These are phyloP conservation scores for Psittacula echo DNA, from an alignment of 2,797 vertebrate species.

Conservation along the genomic window DNA sequence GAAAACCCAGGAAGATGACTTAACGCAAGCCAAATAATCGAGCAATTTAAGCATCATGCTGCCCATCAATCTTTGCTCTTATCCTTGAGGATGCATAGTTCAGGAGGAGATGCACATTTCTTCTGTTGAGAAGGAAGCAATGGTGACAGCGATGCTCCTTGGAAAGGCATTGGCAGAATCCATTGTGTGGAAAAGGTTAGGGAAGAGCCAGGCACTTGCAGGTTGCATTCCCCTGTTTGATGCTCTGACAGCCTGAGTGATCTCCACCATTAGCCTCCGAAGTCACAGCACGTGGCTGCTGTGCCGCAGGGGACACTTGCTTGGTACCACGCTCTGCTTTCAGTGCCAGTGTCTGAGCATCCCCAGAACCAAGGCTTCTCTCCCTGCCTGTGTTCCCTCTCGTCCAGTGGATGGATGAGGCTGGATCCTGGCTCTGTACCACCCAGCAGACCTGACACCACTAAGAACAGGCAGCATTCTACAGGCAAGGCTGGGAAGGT, in stretches of 20 bases:
- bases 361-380: background rate
- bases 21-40: background rate
- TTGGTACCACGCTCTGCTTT: background rate
- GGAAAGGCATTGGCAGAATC: background rate
- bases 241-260: background rate
- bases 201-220: background rate
- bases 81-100: background rate
- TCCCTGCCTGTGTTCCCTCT: background rate
- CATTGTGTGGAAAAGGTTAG: rapidly evolving
- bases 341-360: background rate
- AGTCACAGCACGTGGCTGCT: background rate
- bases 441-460: background rate
- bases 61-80: background rate
- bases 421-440: background rate
- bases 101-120: background rate
- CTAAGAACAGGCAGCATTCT: no score
- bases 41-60: background rate
- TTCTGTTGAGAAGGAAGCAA: background rate
- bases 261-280: background rate
- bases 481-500: background rate
- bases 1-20: background rate
- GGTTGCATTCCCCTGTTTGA: background rate
- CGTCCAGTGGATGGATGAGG: background rate
- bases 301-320: rapidly evolving
- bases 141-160: background rate